Base-by-base conservation (phyloP, 2,888 invertebrate species). In the Eurytoma adleriae region DNA sequence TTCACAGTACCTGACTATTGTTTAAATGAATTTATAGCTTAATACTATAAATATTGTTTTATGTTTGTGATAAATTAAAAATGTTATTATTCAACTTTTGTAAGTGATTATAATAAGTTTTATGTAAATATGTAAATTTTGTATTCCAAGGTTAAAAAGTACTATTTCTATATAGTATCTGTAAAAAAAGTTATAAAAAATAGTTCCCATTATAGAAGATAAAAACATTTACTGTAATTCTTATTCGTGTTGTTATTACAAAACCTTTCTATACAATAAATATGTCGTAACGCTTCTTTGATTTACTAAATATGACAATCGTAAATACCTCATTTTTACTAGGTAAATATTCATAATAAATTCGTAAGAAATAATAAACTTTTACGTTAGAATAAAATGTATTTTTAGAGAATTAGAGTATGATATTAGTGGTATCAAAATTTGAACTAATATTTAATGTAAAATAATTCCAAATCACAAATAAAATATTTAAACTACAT, bases 1-100 rank as follows among this genome's bases (percentile, higher is more conserved):
- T 18, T 88, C 91, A 13, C 90, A 91, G 84, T 92, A 91, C 85
- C 86, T 92, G 83, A 90, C 90, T 70, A 91, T 91, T 85, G 87
- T 90, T 80, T 91, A 89, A 84, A 48, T 61, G 70, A 64, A 59
- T 68, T 76, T 68, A 24, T 74, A 52, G 40, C 24, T 10, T 40
- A 40, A 40, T 10, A 10, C 61, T 71, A 75, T 75, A 72, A 30
- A 75, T 59, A 72, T 66, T 59, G 56, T 78, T 81, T 73, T 54
- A 62, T 30, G 1, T 59, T 80, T 72, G 72, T 80, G 72, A 71
- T 72, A 74, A 67, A 61, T 61, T 40, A 48, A 52, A 74, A 56
- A 56, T 20, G 27, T 70, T 70, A 48, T 68, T 67, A 61, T 74
- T 70, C 16, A 66, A 50, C 18, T 16, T 48, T 13, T 48, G 73